These are phyloP conservation scores for Sylvietta virens DNA, from an alignment of 2,113 vertebrate genomes.

Conservation along the genomic window DNA sequence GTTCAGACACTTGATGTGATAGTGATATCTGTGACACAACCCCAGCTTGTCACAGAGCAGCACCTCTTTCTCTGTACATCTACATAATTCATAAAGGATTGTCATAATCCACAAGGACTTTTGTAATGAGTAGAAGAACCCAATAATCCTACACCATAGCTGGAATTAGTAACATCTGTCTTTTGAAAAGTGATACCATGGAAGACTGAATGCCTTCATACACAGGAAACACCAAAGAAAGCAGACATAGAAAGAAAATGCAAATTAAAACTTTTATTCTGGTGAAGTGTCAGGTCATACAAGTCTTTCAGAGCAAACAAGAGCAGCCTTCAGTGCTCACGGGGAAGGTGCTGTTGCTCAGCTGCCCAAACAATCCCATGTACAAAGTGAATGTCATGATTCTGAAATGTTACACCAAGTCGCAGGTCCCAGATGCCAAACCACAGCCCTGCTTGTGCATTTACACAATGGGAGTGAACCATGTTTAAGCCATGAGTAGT, in stretches of 20 bases:
- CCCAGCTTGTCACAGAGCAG: not conserved
- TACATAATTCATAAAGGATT: not conserved
- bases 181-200: not conserved
- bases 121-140: not conserved
- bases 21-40: not conserved
- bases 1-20: not conserved
- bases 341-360: slow-evolving; percentile 17
- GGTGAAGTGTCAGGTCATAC: slow-evolving; percentile 33
- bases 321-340: not conserved
- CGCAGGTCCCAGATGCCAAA: not conserved
- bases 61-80: not conserved
- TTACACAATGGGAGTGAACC: not conserved
- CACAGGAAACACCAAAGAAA: not conserved
- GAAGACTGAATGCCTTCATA: not conserved
- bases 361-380: slow-evolving; percentile 1
- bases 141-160: not conserved
- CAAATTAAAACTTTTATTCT: slow-evolving; percentile 53
- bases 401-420: not conserved
- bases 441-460: not conserved
- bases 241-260: not conserved
- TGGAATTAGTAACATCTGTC: not conserved
- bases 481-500: slow-evolving; percentile 7
- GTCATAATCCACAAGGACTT: not conserved
- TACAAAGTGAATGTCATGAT: not conserved
- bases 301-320: not conserved